phyloP scores from a whole-genome alignment of 2,113 vertebrate genomes.

The Pomatorhinus ruficollis region DNA sequence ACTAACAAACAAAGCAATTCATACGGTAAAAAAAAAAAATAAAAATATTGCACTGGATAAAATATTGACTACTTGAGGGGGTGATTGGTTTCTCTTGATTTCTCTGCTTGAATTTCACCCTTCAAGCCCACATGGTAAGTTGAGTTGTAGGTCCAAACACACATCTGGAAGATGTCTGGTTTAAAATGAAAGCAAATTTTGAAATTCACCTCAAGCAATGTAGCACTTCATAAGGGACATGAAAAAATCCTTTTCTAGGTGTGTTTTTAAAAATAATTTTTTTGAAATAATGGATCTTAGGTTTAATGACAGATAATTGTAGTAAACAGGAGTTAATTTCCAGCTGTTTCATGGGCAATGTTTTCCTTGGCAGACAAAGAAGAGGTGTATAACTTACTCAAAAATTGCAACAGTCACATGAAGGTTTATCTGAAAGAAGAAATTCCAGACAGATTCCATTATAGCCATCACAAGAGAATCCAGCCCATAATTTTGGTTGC shows the following conservation, averaged over 20 bases:
- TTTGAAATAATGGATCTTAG: background rate
- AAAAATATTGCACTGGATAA: background rate
- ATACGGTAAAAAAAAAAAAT: background rate
- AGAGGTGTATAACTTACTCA: conserved; percentile 76
- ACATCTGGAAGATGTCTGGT: background rate
- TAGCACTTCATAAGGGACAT: background rate
- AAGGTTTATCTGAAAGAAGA: conserved; percentile 85
- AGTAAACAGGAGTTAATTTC: background rate
- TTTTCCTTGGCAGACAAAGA: conserved; percentile 69
- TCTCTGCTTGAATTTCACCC: background rate
- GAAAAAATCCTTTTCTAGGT: background rate
- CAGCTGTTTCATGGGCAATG: background rate
- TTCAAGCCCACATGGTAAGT: background rate
- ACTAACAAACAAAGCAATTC: background rate
- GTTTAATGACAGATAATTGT: background rate
- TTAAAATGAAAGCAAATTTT: background rate
- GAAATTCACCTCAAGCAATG: background rate
- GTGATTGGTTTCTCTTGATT: background rate
- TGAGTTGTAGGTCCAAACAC: background rate
- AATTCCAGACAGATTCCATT: conserved; percentile 89
- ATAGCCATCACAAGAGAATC: conserved; percentile 82
- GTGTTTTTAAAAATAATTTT: background rate
- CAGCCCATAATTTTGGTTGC: conserved; percentile 91
- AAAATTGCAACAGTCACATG: conserved; percentile 80
- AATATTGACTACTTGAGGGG: background rate